These are phyloP conservation scores for Sphaeridia pumilis DNA, from an alignment of 2,888 invertebrate genomes.

Conservation along the genomic window DNA sequence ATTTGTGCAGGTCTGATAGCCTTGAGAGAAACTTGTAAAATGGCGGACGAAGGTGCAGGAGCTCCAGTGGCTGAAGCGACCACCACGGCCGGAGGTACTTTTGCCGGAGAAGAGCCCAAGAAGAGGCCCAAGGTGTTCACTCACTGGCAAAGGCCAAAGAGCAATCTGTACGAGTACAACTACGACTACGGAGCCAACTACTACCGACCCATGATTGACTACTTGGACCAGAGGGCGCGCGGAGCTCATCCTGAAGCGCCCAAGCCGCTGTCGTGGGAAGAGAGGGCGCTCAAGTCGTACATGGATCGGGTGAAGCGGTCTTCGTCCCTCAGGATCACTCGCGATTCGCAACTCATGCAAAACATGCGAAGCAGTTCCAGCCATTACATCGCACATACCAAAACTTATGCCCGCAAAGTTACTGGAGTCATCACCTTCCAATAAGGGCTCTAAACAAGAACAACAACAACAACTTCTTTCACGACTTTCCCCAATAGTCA, in stretches of 20 bases:
- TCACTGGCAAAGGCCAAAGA: constrained; percentile 34
- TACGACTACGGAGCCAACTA: constrained; percentile 73
- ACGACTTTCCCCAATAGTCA: no score
- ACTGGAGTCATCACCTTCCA: constrained; percentile 9
- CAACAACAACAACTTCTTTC: no score
- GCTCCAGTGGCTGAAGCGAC: not conserved
- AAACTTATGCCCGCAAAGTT: constrained; percentile 20
- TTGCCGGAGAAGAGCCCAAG: constrained; percentile 32
- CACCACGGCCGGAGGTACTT: constrained; percentile 21
- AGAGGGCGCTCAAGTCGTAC: constrained; percentile 30
- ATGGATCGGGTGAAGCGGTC: constrained; percentile 28
- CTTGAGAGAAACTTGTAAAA: constrained; percentile 16
- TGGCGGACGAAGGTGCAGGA: constrained; percentile 25
- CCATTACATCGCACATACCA: constrained; percentile 34
- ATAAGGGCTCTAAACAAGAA: no score
- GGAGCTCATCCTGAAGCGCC: constrained; percentile 26
- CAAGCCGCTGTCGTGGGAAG: constrained; percentile 33
- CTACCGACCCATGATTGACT: constrained; percentile 79
- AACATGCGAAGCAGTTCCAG: constrained; percentile 29
- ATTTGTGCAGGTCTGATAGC: constrained; percentile 5
- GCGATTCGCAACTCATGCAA: constrained; percentile 29
- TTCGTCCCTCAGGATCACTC: constrained; percentile 18
- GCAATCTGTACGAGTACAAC: constrained; percentile 49
- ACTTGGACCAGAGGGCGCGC: constrained; percentile 47
- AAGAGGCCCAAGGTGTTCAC: constrained; percentile 29